Evolutionary conservation across 2,797 vertebrate genomes (phyloP).

Genomic region (Coccyzus lansbergi): DNA sequence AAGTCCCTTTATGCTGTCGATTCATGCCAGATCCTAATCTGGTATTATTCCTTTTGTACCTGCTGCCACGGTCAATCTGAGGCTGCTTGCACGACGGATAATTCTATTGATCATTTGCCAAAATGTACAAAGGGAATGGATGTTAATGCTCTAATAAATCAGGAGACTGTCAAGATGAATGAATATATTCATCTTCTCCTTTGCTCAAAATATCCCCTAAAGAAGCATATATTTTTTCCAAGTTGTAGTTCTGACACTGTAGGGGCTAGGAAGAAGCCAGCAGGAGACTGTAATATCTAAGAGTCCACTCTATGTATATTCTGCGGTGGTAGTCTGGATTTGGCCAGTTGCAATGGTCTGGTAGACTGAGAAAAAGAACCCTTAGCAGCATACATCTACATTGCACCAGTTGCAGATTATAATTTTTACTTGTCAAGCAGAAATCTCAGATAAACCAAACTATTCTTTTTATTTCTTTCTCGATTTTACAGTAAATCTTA

Average conservation of each 20-base stretch:
- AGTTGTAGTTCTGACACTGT: constrained; percentile 22
- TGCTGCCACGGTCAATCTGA: constrained; percentile 27
- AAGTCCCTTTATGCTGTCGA: neutral
- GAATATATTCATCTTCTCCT: constrained; percentile 57
- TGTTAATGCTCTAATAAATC: constrained; percentile 76
- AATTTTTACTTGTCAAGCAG: constrained; percentile 6
- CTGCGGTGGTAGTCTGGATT: constrained; percentile 4
- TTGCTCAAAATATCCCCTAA: constrained; percentile 12
- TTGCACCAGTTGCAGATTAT: neutral
- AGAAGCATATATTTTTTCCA: constrained; percentile 48
- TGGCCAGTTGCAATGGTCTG: neutral
- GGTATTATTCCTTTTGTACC: constrained; percentile 45
- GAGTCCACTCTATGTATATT: constrained; percentile 23
- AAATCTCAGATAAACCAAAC: neutral
- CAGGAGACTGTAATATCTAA: constrained; percentile 13
- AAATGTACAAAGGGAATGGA: constrained; percentile 71
- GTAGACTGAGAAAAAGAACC: neutral
- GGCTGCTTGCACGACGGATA: constrained; percentile 26
- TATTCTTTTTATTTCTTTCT: neutral
- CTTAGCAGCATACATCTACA: neutral
- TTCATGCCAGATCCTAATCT: constrained; percentile 35
- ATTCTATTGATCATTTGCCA: constrained; percentile 76
- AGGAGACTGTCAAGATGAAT: constrained; percentile 76
- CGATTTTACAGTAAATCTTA: neutral
- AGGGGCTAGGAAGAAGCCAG: neutral